Base-by-base conservation (phyloP, 2,113 vertebrate genomes). In the Nerophis ophidion region DNA sequence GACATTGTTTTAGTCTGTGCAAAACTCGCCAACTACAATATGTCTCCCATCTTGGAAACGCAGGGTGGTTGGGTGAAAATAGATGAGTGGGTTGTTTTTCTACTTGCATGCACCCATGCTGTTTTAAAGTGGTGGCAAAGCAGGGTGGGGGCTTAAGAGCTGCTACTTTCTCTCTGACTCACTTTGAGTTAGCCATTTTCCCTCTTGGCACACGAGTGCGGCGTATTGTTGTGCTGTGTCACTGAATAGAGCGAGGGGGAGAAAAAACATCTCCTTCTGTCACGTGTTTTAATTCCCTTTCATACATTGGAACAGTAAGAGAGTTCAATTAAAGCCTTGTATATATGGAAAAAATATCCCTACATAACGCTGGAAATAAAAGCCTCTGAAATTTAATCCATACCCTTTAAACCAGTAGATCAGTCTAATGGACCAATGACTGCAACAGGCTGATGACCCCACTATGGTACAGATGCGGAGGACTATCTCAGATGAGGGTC, bases 81-180 rank as follows among this genome's bases (percentile, higher is more conserved):
- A 45, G 67, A 62, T 52, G 71, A 56, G 61, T 4, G 52, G 58
- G 61, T 61, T 81, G 71, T 79, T 74, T 76, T 64, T 58, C 68
- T 56, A 74, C 61, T 61, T 74, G 56, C 65, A 68, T 42, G 73
- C 72, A 63, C 62, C 70, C 79, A 79, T 35, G 62, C 75, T 75
- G 75, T 66, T 76, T 79, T 79, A 76, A 79, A 83, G 63, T 71
- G 70, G 70, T 57, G 58, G 61, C 16, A 61, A 57, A 68, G 69
- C 77, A 66, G 57, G 64, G 19, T 71, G 49, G 66, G 71, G 75
- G 65, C 79, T 81, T 70, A 77, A 77, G 79, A 73, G 68, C 71
- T 75, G 64, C 65, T 76, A 76, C 66, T 67, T 68, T 70, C 61
- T 58, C 51, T 69, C 60, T 44, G 38, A 62, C 56, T 61, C 45